Evolutionary conservation across 2,888 invertebrate genomes (phyloP).

Genomic region (Entomobrya multifasciata): DNA sequence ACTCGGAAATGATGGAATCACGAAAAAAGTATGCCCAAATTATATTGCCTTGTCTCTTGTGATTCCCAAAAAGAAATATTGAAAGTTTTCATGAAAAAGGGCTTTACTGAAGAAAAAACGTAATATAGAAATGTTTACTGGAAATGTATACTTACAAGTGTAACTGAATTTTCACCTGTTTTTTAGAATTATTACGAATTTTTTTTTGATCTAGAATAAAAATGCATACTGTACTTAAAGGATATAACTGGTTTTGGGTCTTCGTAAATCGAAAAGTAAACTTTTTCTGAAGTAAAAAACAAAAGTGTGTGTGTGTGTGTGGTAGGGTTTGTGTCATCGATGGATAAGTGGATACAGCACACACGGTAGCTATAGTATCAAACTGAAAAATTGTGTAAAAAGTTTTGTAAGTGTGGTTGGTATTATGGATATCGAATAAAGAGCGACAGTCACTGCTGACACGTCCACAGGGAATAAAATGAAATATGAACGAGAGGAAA

Average conservation of each 20-base stretch:
- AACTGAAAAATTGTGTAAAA: not conserved
- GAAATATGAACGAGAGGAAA: conserved; percentile 56
- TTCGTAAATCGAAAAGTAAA: too few relatives aligned
- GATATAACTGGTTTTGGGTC: too few relatives aligned
- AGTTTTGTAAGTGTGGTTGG: not conserved
- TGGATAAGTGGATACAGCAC: not conserved
- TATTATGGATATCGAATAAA: conserved; percentile 27
- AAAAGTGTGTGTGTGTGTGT: too few relatives aligned
- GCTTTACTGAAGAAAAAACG: not conserved
- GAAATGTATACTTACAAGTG: too few relatives aligned
- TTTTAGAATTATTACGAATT: too few relatives aligned
- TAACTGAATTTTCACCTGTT: too few relatives aligned
- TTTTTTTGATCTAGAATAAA: too few relatives aligned
- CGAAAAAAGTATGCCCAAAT: conserved; percentile 36
- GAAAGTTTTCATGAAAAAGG: not conserved
- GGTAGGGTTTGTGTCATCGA: too few relatives aligned
- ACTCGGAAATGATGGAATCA: not conserved
- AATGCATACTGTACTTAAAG: too few relatives aligned
- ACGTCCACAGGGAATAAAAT: conserved; percentile 43
- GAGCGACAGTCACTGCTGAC: conserved; percentile 28
- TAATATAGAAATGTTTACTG: not conserved
- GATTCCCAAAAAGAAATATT: conserved; percentile 9
- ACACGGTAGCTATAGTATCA: not conserved
- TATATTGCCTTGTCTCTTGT: conserved; percentile 10
- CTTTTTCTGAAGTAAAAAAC: too few relatives aligned